These are phyloP conservation scores for Pomacea canaliculata DNA, from an alignment of 2,888 invertebrate species.

Conservation along the genomic window DNA sequence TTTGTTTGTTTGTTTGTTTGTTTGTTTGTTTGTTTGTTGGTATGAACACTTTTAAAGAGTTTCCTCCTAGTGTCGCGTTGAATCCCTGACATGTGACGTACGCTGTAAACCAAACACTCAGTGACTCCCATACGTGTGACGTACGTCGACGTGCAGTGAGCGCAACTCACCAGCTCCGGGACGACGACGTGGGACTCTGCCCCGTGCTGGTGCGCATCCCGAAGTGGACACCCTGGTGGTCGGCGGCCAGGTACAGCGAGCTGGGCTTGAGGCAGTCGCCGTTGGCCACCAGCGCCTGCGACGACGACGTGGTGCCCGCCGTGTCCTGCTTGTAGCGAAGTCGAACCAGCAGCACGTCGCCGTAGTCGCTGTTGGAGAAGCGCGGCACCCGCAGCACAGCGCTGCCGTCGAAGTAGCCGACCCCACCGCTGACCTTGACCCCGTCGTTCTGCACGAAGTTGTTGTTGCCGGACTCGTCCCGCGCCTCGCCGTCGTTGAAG, in stretches of 20 bases:
- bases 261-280: constrained; percentile 49
- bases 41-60: no score
- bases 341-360: constrained; percentile 46
- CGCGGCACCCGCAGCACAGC: constrained; percentile 49
- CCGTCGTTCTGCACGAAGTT: constrained; percentile 40
- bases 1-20: no score
- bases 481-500: constrained; percentile 25
- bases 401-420: constrained; percentile 51
- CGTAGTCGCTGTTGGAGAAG: constrained; percentile 51
- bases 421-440: constrained; percentile 44
- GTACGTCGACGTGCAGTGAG: no score
- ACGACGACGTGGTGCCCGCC: constrained; percentile 1
- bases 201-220: constrained; percentile 36
- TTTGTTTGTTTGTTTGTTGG: no score
- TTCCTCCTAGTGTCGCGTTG: no score
- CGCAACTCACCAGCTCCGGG: constrained; percentile 24
- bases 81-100: no score
- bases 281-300: constrained; percentile 48
- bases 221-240: constrained; percentile 35
- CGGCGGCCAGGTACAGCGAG: constrained; percentile 47
- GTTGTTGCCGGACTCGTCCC: constrained; percentile 36
- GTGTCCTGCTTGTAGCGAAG: constrained; percentile 34
- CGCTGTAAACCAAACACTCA: no score
- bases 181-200: constrained; percentile 25
- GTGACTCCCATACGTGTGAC: no score